Evolutionary conservation across 2,113 vertebrate species (phyloP).

Genomic region (Syngnathus scovelli): DNA sequence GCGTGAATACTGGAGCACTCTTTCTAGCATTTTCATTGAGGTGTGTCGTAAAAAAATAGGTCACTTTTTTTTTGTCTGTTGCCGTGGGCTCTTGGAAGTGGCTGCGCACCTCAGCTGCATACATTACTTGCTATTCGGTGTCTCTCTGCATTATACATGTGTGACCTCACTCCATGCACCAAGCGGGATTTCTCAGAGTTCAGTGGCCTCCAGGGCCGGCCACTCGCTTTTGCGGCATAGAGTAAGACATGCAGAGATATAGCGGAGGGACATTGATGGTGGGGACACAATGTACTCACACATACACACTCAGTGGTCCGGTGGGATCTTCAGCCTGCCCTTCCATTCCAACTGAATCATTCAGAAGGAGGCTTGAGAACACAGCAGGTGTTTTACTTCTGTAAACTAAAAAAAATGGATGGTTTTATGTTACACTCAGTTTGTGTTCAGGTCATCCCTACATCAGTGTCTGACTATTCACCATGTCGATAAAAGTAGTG

Average conservation of each 20-base stretch:
- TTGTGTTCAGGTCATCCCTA: neutral
- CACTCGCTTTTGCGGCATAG: neutral
- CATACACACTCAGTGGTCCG: slow-evolving; percentile 30
- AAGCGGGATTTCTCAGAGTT: slow-evolving; percentile 9
- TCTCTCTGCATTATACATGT: slow-evolving; percentile 39
- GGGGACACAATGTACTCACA: slow-evolving; percentile 9
- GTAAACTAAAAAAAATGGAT: slow-evolving; percentile 44
- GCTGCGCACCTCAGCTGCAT: slow-evolving; percentile 36
- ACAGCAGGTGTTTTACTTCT: slow-evolving; percentile 36
- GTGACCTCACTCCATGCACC: slow-evolving; percentile 21
- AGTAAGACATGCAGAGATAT: slow-evolving; percentile 18
- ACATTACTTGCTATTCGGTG: slow-evolving; percentile 41
- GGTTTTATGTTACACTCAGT: slow-evolving; percentile 22
- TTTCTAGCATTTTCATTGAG: slow-evolving; percentile 39
- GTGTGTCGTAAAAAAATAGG: slow-evolving; percentile 48
- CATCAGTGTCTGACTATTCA: neutral
- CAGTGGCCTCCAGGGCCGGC: slow-evolving; percentile 4
- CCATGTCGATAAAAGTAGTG: neutral
- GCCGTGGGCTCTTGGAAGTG: slow-evolving; percentile 23
- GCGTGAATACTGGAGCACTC: slow-evolving; percentile 14
- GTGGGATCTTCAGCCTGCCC: slow-evolving; percentile 30
- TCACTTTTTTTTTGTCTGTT: slow-evolving; percentile 36
- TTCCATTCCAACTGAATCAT: slow-evolving; percentile 59
- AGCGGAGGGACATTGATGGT: slow-evolving; percentile 10
- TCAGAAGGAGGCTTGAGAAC: slow-evolving; percentile 33